phyloP scores from a whole-genome alignment of 2,113 vertebrate genomes.

The Candoia aspera region DNA sequence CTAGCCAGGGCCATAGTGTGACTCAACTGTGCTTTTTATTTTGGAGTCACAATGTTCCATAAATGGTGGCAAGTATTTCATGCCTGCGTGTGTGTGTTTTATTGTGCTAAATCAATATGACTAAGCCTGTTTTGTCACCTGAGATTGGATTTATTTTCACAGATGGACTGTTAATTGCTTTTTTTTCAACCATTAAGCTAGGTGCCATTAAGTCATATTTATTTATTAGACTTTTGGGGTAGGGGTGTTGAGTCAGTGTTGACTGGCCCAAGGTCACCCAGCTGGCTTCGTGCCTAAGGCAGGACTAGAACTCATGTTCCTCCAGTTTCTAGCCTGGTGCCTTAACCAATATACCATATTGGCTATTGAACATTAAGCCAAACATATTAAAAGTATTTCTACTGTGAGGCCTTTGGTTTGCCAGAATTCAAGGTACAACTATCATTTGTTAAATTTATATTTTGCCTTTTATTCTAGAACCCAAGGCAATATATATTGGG shows the following conservation, averaged over 20 bases:
- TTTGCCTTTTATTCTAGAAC: background rate
- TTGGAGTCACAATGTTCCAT: background rate
- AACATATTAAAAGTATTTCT: background rate
- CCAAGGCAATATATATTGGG: background rate
- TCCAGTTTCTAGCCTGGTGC: background rate
- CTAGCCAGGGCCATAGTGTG: background rate
- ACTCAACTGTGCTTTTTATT: background rate
- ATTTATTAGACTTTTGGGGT: background rate
- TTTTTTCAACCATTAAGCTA: background rate
- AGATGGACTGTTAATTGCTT: background rate
- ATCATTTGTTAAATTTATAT: background rate
- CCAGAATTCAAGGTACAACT: background rate
- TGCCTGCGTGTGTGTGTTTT: background rate
- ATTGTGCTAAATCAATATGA: background rate
- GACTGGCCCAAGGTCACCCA: background rate
- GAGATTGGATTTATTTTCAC: background rate
- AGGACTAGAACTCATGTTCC: background rate
- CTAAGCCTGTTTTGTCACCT: background rate
- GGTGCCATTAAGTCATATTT: background rate
- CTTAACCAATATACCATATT: background rate
- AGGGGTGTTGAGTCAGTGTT: background rate
- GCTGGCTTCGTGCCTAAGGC: background rate
- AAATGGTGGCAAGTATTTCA: background rate
- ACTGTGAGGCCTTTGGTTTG: background rate
- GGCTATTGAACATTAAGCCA: background rate